Base-by-base conservation (phyloP, 2,888 invertebrate species). In the Stenolophus ochropezus region DNA sequence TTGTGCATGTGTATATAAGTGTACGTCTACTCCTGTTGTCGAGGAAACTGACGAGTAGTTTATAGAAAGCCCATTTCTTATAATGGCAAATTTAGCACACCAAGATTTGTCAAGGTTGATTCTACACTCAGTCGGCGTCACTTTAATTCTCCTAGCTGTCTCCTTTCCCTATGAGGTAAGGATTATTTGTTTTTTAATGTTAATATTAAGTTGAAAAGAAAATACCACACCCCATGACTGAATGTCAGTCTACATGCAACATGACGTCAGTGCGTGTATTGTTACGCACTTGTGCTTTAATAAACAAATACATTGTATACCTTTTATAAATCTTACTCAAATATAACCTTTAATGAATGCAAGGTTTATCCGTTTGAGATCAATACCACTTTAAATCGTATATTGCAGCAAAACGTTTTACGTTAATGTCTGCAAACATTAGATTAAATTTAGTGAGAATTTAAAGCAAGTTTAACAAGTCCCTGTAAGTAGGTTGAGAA, bases 41-140 rank as follows among this genome's bases (percentile, higher is more conserved):
- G 5, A 56, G 53, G 8, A 53, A 53, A 75, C 75, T 75, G 53
- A 75, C 53, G 49, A 20, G 20, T 42, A 69, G 47, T 42, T 69
- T 69, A 33, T 49, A 56, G 33, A 56, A 73, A 56, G 56, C 14
- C 27, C 69, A 65, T 53, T 56, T 71, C 53, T 42, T 23, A 80
- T 14, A 51, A 80, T 80, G 80, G 80, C 80, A 73, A 80, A 73
- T 51, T 21, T 69, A 65, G 65, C 25, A 47, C 49, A 69, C 53
- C 49, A 23, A 51, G 49, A 27, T 42, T 73, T 42, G 47, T 73
- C 80, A 80, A 80, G 80, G 80, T 80, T 80, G 80, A 16, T 53
- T 14, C 25, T 53, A 16, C 56, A 56, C 16, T 14, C 56, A 56
- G 27, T 53, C 53, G 71, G 51, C 53, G 20, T 79, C 27, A 33